Base-by-base conservation (phyloP, 2,113 vertebrate species). In the Condylura cristata region DNA sequence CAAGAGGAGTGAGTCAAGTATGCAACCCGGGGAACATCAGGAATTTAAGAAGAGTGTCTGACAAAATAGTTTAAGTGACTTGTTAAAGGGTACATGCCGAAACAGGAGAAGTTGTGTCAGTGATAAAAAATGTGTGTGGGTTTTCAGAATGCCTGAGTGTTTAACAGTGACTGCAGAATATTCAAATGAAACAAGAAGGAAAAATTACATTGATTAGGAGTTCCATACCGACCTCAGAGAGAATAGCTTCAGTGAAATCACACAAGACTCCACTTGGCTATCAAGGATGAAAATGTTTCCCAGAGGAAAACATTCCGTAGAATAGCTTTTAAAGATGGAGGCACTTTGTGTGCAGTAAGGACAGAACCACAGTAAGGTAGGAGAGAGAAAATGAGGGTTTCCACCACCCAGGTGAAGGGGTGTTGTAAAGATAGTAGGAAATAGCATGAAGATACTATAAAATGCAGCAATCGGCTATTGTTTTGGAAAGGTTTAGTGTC, bases 391-490 rank as follows among this genome's bases (percentile, higher is more conserved):
- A 34, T 13, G 1, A 4, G 24, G 17, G 39, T 28, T 6, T 8
- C 37, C 44, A 3, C 58, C 7, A 4, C 39, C 34, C 83, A 84
- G 58, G 26, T 5, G 17, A 48, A 51, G 46, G 32, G 24, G 8
- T 3, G 5, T 44, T 89, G 1, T 53, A 34, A 20, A 22, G 30
- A 46, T 14, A 10, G 6, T 24, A 65, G 22, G 53, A 79, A 30
- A 9, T 17, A 58, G 82, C 16, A n/a, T n/a, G n/a, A n/a, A n/a
- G n/a, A n/a, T n/a, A n/a, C n/a, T n/a, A n/a, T n/a, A n/a, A n/a
- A n/a, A n/a, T n/a, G n/a, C 14, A 14, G 17, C 13, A 65, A 6
- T 32, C 0, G 0, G 28, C 18, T 32, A 10, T 8, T 65, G 51
- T 34, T 89, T 66, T 82, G 44, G 51, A 39, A 63, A 63, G 56